Evolutionary conservation across 2,113 vertebrate genomes (phyloP), one percentile per base, ranked within the genome.

Genomic region (Triplophysa tibetana): DNA sequence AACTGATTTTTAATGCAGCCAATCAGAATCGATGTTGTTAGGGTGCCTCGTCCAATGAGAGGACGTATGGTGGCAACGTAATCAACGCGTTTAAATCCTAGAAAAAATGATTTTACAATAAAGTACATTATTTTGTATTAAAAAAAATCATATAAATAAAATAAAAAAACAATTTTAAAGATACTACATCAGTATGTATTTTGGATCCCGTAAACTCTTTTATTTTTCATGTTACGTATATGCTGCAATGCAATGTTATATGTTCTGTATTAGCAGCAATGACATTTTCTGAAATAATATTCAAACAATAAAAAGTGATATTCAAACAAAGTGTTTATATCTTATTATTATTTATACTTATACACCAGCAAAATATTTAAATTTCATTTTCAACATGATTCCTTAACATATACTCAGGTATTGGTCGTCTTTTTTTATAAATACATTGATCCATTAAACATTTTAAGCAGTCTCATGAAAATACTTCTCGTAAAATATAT

Each of bases 1-100:
- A 8, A 33, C n/a, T 4, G 23, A 1, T 21, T 9, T 45, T 23
- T 10, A 2, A 1, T 2, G 0, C 3, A 9, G 45, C 93, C 91
- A 93, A 93, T 93, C 88, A 88, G 23, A 81, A n/a, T 19, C 4
- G 19, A 45, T 2, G 56, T 83, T 88, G 38, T 88, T 90, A 38
- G 60, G 62, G 13, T 43, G 29, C 7, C 6, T n/a, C 0, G 43
- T 64, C 91, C 87, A 90, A 89, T 89, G 48, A 60, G 61, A 68
- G 19, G 14, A 19, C 33, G 62, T 26, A 21, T 45, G 11, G n/a
- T 24, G 19, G 50, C 10, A 70, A 29, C 13, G 29, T 48, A 41
- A 13, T 23, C 19, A 66, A 38, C 48, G 21, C 4, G 11, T 29
- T 33, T 5, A 33, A 58, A 58, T 9, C 2, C 52, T 10, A n/a